Evolutionary conservation across 2,797 vertebrate species (phyloP), one percentile per base, ranked within the genome.

Genomic region (Liparis tanakae): DNA sequence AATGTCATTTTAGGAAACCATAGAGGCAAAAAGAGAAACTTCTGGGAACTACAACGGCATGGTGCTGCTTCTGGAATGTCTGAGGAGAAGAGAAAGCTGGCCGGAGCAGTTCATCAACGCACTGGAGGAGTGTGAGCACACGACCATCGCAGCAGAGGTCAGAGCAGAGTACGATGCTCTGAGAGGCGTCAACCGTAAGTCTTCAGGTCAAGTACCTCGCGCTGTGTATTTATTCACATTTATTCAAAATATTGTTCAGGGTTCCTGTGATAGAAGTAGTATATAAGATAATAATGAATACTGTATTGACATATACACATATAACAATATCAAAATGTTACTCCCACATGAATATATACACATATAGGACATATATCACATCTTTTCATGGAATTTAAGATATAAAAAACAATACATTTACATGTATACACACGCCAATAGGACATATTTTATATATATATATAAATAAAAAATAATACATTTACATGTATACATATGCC

Each of bases 71-170:
- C 76, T 95, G 84, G 92, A 94, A 2, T 92, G 90, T 78, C 88
- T 95, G 17, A 93, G 70, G 72, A 92, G 89, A 46, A 79, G 94
- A 41, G 89, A 94, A 10, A 93, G 91, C 72, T 95, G 95, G 95
- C 89, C 91, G 0, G 91, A 94, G 37, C 77, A 95, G 72, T 92
- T 95, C 41, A 94, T 95, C 43, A 1, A 17, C 3, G 94, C 92
- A 0, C 86, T 95, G 0, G 81, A 81, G 59, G 71, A 25, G 1
- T 93, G 89, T 70, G 91, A 94, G 51, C 87, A 94, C 0, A 0
- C 0, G 0, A 5, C 1, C 0, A 59, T 95, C 6, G 93, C 94
- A 10, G 67, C 76, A 9, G 88, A 91, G 37, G 78, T 95, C 25
- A 72, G 76, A 41, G 65, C 39, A 0, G 85, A 85, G 59, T 95